Percentiles rank a stretch among this genome's conserved stretches.
Conservation (phyloP, 1,140 invertebrate species). For the Penaeus japonicus region DNA sequence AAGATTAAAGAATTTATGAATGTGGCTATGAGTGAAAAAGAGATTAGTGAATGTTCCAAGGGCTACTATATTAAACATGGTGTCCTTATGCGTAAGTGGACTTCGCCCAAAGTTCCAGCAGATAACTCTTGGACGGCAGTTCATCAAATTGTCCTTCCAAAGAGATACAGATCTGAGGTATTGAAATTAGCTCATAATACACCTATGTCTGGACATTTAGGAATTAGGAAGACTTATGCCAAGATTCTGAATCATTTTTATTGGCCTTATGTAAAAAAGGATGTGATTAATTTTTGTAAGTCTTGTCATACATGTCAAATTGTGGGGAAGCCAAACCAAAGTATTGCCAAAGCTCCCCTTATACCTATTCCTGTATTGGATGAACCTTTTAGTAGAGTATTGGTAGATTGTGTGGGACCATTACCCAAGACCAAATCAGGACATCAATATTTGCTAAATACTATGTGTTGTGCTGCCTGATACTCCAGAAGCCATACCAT, state of each 20-base stretch:
- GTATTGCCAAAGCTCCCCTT: not conserved
- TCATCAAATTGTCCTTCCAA: too few species aligned
- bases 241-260: not conserved
- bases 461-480: not conserved
- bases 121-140: too few species aligned
- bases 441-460: not conserved
- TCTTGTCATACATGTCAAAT: slow-evolving; percentile 6
- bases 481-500: too few species aligned
- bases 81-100: too few species aligned
- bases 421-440: not conserved
- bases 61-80: too few species aligned
- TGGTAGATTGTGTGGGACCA: not conserved
- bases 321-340: slow-evolving; percentile 6
- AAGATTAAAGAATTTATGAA: too few species aligned
- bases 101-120: too few species aligned
- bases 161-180: too few species aligned
- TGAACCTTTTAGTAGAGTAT: not conserved
- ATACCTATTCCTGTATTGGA: not conserved
- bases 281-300: not conserved
- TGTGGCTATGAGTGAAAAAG: too few species aligned
- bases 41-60: too few species aligned
- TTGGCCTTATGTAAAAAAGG: not conserved
- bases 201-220: not conserved
- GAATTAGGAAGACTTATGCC: not conserved
- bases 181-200: too few species aligned